These are phyloP conservation scores for Diploscapter pachys DNA, from an alignment of 1,140 invertebrate species.

Conservation along the genomic window DNA sequence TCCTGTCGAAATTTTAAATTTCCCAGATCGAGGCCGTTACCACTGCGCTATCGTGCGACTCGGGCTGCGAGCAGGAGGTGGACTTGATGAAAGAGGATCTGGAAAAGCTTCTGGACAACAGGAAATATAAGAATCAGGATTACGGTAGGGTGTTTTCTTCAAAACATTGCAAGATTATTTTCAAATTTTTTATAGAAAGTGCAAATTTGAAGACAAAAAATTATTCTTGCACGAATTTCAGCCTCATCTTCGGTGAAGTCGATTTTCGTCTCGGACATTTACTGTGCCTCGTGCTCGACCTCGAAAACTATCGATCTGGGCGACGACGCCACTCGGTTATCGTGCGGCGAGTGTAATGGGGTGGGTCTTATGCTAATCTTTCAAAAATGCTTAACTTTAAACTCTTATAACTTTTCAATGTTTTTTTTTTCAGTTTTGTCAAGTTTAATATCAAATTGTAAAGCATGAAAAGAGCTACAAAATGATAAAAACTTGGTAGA, in stretches of 20 bases:
- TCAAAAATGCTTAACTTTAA: conserved; percentile 8
- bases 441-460: background rate
- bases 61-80: conserved; percentile 4
- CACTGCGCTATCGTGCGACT: conserved; percentile 19
- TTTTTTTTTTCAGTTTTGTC: background rate
- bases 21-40: conserved; percentile 1
- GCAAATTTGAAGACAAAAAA: too few species aligned
- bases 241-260: background rate
- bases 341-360: conserved; percentile 12
- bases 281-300: conserved; percentile 14
- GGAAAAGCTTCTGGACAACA: conserved; percentile 12
- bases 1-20: background rate
- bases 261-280: conserved; percentile 24
- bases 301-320: conserved; percentile 9
- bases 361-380: conserved; percentile 5
- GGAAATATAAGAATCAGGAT: too few species aligned
- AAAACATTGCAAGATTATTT: too few species aligned
- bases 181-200: too few species aligned
- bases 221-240: background rate
- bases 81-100: conserved; percentile 16
- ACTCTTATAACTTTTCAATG: conserved; percentile 60
- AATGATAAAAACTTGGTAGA: background rate
- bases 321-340: conserved; percentile 7
- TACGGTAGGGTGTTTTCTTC: too few species aligned
- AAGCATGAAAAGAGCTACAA: background rate